phyloP scores from a whole-genome alignment of 2,888 invertebrate species.

The Sminthurinus aureus region DNA sequence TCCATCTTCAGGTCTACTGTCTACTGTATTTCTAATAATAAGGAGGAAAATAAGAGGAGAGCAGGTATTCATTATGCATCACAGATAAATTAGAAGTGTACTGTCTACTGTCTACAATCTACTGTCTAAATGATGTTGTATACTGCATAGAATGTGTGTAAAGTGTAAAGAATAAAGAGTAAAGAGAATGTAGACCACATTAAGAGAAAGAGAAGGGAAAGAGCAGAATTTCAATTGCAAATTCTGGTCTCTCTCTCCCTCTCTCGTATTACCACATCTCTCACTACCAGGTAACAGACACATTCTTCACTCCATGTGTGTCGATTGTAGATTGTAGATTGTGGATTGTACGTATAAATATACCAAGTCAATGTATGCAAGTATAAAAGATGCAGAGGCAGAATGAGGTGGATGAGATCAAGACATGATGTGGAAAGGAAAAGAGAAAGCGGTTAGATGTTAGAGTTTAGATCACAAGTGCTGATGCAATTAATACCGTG shows the following conservation, averaged over 20 bases:
- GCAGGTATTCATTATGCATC: neutral
- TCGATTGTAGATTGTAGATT: too few relatives aligned
- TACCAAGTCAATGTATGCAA: too few relatives aligned
- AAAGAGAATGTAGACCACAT: neutral
- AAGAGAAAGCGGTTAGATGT: slow-evolving; percentile 31
- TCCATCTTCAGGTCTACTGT: too few relatives aligned
- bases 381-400: too few relatives aligned
- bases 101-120: neutral
- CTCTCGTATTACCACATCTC: too few relatives aligned
- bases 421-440: neutral
- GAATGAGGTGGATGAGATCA: neutral
- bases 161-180: neutral
- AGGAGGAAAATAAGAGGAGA: too few relatives aligned
- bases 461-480: slow-evolving; percentile 37
- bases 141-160: too few relatives aligned
- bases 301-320: too few relatives aligned
- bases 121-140: too few relatives aligned
- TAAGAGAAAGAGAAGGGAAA: neutral
- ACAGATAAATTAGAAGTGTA: neutral
- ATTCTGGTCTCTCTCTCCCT: neutral
- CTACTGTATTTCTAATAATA: too few relatives aligned
- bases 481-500: slow-evolving; percentile 32
- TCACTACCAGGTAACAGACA: too few relatives aligned
- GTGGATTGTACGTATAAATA: too few relatives aligned
- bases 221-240: slow-evolving; percentile 21